phyloP scores from a whole-genome alignment of 1,140 invertebrate species.

The Drosophila nebulosa region DNA sequence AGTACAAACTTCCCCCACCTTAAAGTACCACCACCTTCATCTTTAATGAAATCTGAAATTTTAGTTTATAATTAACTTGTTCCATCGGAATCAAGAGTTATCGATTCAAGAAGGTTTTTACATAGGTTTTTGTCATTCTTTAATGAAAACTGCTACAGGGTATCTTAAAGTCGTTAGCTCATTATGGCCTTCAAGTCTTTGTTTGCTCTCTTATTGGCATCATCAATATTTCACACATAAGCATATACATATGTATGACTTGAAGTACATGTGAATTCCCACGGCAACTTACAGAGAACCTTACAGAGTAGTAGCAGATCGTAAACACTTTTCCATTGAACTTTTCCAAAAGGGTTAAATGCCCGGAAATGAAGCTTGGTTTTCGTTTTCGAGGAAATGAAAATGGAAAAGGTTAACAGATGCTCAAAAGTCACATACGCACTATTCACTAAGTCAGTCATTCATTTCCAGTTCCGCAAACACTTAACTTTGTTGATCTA shows the following conservation, averaged over 20 bases:
- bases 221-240: background rate
- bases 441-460: background rate
- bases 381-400: background rate
- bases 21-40: no score
- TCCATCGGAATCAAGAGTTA: no score
- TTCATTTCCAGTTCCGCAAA: conserved; percentile 55
- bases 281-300: background rate
- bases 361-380: background rate
- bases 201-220: conserved; percentile 14
- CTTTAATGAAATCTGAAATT: no score
- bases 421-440: conserved; percentile 3
- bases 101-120: no score
- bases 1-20: no score
- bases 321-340: background rate
- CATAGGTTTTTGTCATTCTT: no score
- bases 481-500: conserved; percentile 30
- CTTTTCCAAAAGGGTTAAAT: background rate
- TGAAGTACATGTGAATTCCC: conserved; percentile 8
- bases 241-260: background rate
- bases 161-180: background rate
- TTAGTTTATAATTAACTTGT: no score
- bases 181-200: background rate
- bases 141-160: background rate
- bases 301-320: background rate
- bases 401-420: background rate